Evolutionary conservation across 2,888 invertebrate species (phyloP).

Genomic region (Zygogramma bicolorata): DNA sequence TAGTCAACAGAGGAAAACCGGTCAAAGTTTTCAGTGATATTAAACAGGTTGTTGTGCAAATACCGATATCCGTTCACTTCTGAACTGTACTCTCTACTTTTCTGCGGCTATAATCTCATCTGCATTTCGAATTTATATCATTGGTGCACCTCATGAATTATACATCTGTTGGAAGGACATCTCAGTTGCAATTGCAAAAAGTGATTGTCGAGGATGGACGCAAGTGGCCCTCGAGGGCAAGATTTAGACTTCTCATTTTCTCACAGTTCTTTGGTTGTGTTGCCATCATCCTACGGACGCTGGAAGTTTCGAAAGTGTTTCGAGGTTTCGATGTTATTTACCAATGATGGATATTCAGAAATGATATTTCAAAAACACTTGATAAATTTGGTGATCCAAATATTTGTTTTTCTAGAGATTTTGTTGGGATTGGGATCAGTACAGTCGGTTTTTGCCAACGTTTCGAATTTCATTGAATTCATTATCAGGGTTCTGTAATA

Average conservation of each 20-base stretch:
- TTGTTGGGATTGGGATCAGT: too few species aligned
- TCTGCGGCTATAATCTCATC: not conserved
- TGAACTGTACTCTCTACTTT: not conserved
- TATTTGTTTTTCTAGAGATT: too few species aligned
- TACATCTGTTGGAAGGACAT: not conserved
- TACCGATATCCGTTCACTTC: not conserved
- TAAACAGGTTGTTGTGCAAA: too few species aligned
- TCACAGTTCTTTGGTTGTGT: not conserved
- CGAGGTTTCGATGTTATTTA: not conserved
- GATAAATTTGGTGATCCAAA: too few species aligned
- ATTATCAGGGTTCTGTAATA: too few species aligned
- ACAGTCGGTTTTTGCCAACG: too few species aligned
- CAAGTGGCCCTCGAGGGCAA: not conserved
- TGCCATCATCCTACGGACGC: not conserved
- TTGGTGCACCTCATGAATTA: not conserved
- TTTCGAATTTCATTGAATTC: too few species aligned
- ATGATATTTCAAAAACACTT: too few species aligned
- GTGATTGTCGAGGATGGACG: not conserved
- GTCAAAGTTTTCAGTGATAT: too few species aligned
- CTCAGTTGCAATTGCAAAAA: not conserved
- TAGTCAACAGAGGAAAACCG: too few species aligned
- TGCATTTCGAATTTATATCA: not conserved
- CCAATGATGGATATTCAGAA: not conserved
- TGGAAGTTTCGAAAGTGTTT: not conserved
- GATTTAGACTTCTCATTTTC: not conserved